A percentile compares a stretch with the other conserved stretches of the same genome.
These are phyloP conservation scores for Cydia pomonella DNA, from an alignment of 1,140 invertebrate genomes.

Conservation along the genomic window DNA sequence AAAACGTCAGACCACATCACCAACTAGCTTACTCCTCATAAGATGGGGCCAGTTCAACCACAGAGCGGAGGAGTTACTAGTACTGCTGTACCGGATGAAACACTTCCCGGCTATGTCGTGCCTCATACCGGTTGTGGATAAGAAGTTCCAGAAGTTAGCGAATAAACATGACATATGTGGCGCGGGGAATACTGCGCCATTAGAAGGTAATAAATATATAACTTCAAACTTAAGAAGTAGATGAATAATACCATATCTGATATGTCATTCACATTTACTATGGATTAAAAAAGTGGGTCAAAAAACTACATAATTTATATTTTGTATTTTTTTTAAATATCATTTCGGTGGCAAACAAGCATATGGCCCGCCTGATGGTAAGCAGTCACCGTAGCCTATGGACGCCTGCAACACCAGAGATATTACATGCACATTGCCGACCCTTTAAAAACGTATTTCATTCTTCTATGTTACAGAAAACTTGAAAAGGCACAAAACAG, in stretches of 20 bases:
- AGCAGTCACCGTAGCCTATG: no score
- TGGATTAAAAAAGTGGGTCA: no score
- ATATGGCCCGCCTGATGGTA: no score
- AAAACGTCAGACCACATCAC: slow-evolving; percentile 82
- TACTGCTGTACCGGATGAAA: slow-evolving; percentile 85
- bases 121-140: slow-evolving; percentile 77
- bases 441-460: no score
- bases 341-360: no score
- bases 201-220: slow-evolving; percentile 39
- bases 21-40: slow-evolving; percentile 87
- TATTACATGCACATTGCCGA: no score
- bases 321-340: no score
- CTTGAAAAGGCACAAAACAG: slow-evolving; percentile 46
- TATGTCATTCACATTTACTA: no score
- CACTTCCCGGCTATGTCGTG: slow-evolving; percentile 87
- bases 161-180: slow-evolving; percentile 54
- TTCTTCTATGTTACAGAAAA: slow-evolving; percentile 58
- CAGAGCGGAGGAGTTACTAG: slow-evolving; percentile 88
- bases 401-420: no score
- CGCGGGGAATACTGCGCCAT: slow-evolving; percentile 43
- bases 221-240: no score
- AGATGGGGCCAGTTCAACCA: slow-evolving; percentile 91
- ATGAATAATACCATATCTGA: no score
- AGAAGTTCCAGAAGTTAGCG: slow-evolving; percentile 56
- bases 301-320: no score